Percentiles rank a stretch among this genome's conserved stretches.
These are phyloP conservation scores for Esox lucius DNA, from an alignment of 2,797 vertebrate species.

Conservation along the genomic window DNA sequence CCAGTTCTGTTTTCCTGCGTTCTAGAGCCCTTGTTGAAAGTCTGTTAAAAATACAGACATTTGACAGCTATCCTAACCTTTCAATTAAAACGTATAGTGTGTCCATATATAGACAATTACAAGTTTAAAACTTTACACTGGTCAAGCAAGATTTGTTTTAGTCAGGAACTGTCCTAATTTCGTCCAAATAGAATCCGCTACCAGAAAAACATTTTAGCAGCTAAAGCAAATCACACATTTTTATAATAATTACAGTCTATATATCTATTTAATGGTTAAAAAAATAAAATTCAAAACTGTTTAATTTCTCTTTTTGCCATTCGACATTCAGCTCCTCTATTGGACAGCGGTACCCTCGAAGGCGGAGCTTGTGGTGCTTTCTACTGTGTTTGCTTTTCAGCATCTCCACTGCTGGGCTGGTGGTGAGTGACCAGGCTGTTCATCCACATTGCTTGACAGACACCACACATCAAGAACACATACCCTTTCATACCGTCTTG, in stretches of 20 bases:
- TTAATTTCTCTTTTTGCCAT: conserved; percentile 2
- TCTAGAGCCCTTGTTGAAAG: too few relatives aligned
- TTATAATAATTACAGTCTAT: neutral
- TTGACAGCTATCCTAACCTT: too few relatives aligned
- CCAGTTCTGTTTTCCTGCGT: too few relatives aligned
- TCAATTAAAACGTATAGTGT: too few relatives aligned
- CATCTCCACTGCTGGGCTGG: conserved; percentile 84
- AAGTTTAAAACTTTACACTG: too few relatives aligned
- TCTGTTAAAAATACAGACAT: too few relatives aligned
- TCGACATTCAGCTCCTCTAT: conserved; percentile 83
- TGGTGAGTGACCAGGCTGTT: conserved; percentile 73
- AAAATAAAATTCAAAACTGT: too few relatives aligned
- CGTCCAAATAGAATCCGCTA: too few relatives aligned
- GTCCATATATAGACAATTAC: too few relatives aligned
- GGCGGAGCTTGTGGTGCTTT: conserved; percentile 90
- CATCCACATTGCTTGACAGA: neutral
- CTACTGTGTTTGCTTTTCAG: conserved; percentile 87
- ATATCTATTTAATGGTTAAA: neutral
- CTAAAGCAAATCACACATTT: neutral
- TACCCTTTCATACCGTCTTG: neutral
- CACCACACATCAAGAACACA: neutral
- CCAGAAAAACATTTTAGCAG: neutral
- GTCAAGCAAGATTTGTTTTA: too few relatives aligned
- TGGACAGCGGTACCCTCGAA: conserved; percentile 88
- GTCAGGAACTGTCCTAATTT: too few relatives aligned